A percentile compares a stretch with the other conserved stretches of the same genome.
Conservation (phyloP, 1,140 invertebrate genomes). For the Drosophila littoralis region DNA sequence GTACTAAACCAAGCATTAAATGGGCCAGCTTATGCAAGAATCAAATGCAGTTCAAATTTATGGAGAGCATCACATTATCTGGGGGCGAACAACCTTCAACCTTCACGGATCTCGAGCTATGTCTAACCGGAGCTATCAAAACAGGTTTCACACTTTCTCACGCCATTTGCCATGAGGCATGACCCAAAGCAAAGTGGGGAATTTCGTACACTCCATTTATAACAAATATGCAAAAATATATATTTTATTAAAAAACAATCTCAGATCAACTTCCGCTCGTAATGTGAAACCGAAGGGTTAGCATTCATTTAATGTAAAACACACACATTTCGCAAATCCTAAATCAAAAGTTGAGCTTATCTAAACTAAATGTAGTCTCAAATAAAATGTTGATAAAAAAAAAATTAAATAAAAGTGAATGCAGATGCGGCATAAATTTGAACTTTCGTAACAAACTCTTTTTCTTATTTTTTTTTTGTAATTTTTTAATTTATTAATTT, state of each 20-base stretch:
- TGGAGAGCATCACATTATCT: slow-evolving; percentile 47
- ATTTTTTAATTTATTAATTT: slow-evolving; percentile 68
- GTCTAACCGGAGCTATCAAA: slow-evolving; percentile 33
- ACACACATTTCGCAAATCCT: slow-evolving; percentile 29
- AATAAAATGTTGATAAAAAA: slow-evolving; percentile 2
- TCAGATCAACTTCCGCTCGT: slow-evolving; percentile 55
- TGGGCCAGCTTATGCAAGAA: slow-evolving; percentile 38
- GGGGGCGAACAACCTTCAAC: slow-evolving; percentile 6
- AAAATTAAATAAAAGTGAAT: slow-evolving; percentile 69
- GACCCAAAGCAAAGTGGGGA: slow-evolving; percentile 50
- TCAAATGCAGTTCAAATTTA: slow-evolving; percentile 24
- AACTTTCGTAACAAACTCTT: slow-evolving; percentile 63
- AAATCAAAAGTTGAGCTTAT: slow-evolving; percentile 9
- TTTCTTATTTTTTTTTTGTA: slow-evolving; percentile 8
- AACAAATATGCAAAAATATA: slow-evolving; percentile 49
- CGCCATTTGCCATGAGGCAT: slow-evolving; percentile 69
- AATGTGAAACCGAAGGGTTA: slow-evolving; percentile 57
- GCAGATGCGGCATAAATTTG: slow-evolving; percentile 61
- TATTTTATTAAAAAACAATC: slow-evolving; percentile 16
- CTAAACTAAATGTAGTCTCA: background rate
- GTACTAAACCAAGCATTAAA: slow-evolving; percentile 26
- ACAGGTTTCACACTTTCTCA: slow-evolving; percentile 78
- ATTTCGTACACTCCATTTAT: slow-evolving; percentile 6
- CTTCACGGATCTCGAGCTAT: slow-evolving; percentile 27
- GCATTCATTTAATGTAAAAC: slow-evolving; percentile 49